These are phyloP conservation scores for Cantharis nigra DNA, from an alignment of 2,888 invertebrate genomes.

Conservation along the genomic window DNA sequence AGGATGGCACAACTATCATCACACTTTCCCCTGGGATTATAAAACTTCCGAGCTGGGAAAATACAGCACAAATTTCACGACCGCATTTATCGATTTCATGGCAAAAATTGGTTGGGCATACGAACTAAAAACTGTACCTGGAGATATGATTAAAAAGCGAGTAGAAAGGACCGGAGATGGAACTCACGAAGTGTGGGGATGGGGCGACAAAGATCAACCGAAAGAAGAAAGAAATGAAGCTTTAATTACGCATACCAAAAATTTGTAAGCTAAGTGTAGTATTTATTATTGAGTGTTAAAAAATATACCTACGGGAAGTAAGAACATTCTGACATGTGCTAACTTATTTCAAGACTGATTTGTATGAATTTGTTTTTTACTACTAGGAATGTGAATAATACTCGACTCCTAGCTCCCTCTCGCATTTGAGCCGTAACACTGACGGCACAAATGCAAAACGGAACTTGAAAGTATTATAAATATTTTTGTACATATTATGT, in stretches of 20 bases:
- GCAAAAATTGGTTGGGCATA: slow-evolving; percentile 86
- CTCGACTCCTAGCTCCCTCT: background rate
- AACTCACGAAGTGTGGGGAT: slow-evolving; percentile 77
- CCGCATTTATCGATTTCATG: slow-evolving; percentile 78
- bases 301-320: background rate
- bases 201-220: slow-evolving; percentile 73
- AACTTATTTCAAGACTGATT: background rate
- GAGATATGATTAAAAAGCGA: slow-evolving; percentile 69
- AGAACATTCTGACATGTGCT: background rate
- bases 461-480: background rate
- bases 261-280: slow-evolving; percentile 7
- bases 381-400: background rate
- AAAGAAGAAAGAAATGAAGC: slow-evolving; percentile 48
- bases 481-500: background rate
- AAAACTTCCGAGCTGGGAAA: slow-evolving; percentile 79
- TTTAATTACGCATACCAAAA: slow-evolving; percentile 45
- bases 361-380: background rate
- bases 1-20: slow-evolving; percentile 90
- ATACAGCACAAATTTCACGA: slow-evolving; percentile 73
- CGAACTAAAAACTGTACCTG: slow-evolving; percentile 80
- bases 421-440: background rate
- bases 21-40: slow-evolving; percentile 86
- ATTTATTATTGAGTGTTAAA: background rate
- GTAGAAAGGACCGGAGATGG: slow-evolving; percentile 78
- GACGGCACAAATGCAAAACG: background rate